These are phyloP conservation scores for Conistra vaccinii DNA, from an alignment of 2,888 invertebrate genomes.

Conservation along the genomic window DNA sequence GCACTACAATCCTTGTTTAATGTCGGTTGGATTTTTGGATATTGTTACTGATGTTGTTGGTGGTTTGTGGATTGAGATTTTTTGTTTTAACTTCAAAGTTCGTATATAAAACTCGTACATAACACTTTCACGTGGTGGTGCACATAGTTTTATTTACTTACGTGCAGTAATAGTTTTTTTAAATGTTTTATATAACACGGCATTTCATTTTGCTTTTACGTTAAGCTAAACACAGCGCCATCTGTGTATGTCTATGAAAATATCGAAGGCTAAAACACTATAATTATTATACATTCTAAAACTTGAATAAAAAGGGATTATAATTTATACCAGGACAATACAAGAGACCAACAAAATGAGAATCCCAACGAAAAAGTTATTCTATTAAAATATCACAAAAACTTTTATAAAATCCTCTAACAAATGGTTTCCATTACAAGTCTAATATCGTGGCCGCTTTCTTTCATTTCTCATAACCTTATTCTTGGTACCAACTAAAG, in stretches of 20 bases:
- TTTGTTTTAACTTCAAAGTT: too few species aligned
- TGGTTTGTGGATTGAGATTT: too few species aligned
- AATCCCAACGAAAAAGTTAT: slow-evolving; percentile 25
- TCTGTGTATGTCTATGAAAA: background rate
- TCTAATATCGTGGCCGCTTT: slow-evolving; percentile 59
- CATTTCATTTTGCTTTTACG: too few species aligned
- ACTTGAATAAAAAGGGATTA: slow-evolving; percentile 13
- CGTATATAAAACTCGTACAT: too few species aligned
- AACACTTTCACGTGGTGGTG: too few species aligned
- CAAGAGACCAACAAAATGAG: slow-evolving; percentile 26
- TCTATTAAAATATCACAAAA: slow-evolving; percentile 54
- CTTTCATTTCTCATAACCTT: slow-evolving; percentile 57
- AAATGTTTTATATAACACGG: too few species aligned
- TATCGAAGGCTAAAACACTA: background rate
- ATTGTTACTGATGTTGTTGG: too few species aligned
- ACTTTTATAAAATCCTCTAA: slow-evolving; percentile 53
- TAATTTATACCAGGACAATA: background rate
- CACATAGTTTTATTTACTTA: too few species aligned
- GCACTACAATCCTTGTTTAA: background rate
- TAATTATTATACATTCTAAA: background rate
- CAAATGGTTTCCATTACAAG: slow-evolving; percentile 64
- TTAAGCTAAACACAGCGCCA: too few species aligned
- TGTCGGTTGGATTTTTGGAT: background rate
- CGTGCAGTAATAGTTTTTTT: too few species aligned
- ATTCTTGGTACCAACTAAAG: slow-evolving; percentile 55